Base-by-base conservation (phyloP, 64 coral and sea anemone genomes). In the Trachythela sp. region DNA sequence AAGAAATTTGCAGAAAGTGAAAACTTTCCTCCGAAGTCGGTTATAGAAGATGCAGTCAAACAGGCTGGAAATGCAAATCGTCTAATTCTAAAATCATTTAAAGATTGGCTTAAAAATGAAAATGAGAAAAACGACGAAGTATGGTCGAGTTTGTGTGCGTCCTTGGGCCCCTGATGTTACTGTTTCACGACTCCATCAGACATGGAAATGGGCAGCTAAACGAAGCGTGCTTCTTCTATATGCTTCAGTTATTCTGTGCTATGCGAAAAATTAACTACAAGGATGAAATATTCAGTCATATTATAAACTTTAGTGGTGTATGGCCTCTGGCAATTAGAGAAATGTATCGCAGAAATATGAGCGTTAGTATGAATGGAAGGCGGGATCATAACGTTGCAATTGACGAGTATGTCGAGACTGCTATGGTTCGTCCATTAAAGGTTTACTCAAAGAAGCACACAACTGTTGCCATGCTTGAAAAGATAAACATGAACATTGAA, bases 391-490 rank as follows among this genome's bases (percentile, higher is more conserved):
- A 80, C 10, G 31, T 80, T 10, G 32, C 75, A 37, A 20, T 10
- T 80, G 75, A 80, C 37, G 34, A 80, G 1, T 80, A 39, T 35
- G 75, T 80, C 33, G 10, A 80, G 35, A 39, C 31, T 80, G 31
- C 37, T 0, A 13, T 80, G 75, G 30, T 80, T 80, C 31, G 34
- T 35, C 32, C 75, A 80, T 37, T 39, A 35, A 80, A 80, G 32
- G 1, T n/a, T 64, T 64, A n/a, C 22, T 64, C 76, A 13, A 50
- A 90, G 76, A 83, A 90, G 15, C 88, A 84, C 20, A 56, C 40
- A 84, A 84, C 88, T 39, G 48, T 90, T 32, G 39, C 40, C 20
- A 54, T 90, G 43, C 43, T 90, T 15, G 4, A 89, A 48, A 89
- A 49, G 24, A 27, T 89, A 2, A 89, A 83, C 36, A 83, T 89